Percentiles rank a stretch among this genome's conserved stretches.
Evolutionary conservation across 2,888 invertebrate genomes (phyloP).

Genomic region (Philaethria dido): DNA sequence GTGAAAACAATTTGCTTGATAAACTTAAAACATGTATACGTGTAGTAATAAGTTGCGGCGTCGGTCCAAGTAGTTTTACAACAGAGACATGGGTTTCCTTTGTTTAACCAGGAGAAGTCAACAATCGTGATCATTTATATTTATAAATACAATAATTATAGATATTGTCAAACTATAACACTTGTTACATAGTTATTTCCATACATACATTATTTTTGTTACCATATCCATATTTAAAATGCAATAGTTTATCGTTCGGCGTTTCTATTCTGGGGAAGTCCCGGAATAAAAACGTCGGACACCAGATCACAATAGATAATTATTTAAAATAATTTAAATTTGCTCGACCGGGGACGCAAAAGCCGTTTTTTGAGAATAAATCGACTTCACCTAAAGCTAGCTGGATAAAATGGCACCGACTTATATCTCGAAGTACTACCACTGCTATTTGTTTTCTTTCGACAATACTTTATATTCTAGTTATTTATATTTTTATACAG

Average conservation of each 20-base stretch:
- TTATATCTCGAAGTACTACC: constrained; percentile 43
- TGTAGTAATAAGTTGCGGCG: constrained; percentile 45
- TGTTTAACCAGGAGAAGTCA: constrained; percentile 53
- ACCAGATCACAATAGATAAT: constrained; percentile 79
- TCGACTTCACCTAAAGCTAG: constrained; percentile 59
- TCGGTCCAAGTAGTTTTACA: constrained; percentile 37
- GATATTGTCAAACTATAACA: constrained; percentile 76
- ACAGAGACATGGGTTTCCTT: constrained; percentile 42
- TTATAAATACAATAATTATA: constrained; percentile 61
- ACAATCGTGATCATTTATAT: constrained; percentile 57
- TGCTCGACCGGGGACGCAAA: constrained; percentile 67
- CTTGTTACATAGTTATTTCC: constrained; percentile 79
- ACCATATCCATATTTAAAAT: constrained; percentile 80
- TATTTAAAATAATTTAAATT: constrained; percentile 70
- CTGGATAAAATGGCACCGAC: constrained; percentile 47
- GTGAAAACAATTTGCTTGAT: constrained; percentile 21
- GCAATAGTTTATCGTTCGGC: constrained; percentile 73
- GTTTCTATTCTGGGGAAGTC: constrained; percentile 47
- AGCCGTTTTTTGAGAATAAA: constrained; percentile 64
- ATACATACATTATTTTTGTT: constrained; percentile 81
- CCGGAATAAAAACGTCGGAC: constrained; percentile 44
- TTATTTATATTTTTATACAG: constrained; percentile 45
- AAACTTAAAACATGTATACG: constrained; percentile 47
- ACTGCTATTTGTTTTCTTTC: constrained; percentile 44
- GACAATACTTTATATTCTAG: constrained; percentile 46